Conservation (phyloP, 2,113 vertebrate genomes). For the Pterocles gutturalis region DNA sequence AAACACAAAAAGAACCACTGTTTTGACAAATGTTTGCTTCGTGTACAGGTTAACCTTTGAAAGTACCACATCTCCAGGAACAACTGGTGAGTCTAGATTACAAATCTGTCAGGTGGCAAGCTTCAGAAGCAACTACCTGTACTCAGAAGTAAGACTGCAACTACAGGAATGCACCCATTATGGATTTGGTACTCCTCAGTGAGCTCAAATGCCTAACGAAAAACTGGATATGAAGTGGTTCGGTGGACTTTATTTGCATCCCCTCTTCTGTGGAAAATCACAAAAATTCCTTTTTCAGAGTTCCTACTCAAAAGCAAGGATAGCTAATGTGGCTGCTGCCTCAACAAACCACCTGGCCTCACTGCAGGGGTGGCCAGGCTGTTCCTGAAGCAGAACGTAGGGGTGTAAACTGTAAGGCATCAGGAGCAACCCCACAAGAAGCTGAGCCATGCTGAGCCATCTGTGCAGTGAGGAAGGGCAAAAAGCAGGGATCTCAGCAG, state of each 20-base stretch:
- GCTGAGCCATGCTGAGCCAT: neutral
- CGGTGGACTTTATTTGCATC: neutral
- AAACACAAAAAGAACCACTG: neutral
- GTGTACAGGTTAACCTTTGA: neutral
- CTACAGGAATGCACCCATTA: neutral
- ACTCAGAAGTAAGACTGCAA: neutral
- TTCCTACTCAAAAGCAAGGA: neutral
- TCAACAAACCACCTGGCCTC: neutral
- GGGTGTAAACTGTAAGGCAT: neutral
- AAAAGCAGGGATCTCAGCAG: neutral
- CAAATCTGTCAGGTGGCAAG: neutral
- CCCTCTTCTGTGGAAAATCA: neutral
- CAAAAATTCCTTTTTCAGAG: neutral
- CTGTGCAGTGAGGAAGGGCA: rapidly evolving
- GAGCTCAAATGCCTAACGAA: neutral
- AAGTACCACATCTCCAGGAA: neutral
- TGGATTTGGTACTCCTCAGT: neutral
- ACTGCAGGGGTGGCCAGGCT: neutral
- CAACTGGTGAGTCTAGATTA: neutral
- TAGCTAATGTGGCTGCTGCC: neutral
- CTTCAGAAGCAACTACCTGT: neutral
- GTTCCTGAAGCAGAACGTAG: neutral
- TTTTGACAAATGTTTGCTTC: neutral
- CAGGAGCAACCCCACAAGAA: neutral
- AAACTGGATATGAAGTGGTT: neutral